Evolutionary conservation across 2,113 vertebrate species (phyloP), one percentile per base, ranked within the genome.

Genomic region (Calypte anna): DNA sequence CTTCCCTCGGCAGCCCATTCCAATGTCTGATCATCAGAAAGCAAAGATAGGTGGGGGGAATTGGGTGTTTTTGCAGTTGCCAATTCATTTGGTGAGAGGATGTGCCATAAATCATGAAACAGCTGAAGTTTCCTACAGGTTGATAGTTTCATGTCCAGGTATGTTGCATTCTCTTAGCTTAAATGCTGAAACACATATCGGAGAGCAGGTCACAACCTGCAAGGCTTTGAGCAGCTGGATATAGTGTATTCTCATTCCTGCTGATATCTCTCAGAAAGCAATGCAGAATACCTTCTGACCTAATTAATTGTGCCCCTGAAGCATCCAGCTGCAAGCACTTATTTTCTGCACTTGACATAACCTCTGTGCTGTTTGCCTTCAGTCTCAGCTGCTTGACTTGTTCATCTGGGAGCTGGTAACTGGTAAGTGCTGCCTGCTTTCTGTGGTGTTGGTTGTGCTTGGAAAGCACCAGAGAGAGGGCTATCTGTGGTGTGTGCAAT

Each of bases 401-500:
- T 88, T 69, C 6, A 33, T 44, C 12, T 70, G 55, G 16, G 27
- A 88, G 8, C 5, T 58, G 7, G 6, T 55, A 70, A 53, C 33
- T 57, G 27, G 9, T 75, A 57, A 86, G 20, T 8, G 25, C 30
- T 75, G 14, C 7, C 36, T 75, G 81, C 10, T 75, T 82, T 88
- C 72, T 25, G 24, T 27, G 20, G 3, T 61, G 19, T 57, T 57
- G 10, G 11, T 31, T n/a, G 7, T 22, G 3, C 64, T 55, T 61
- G 10, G 8, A 9, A 19, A 64, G 36, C 31, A 76, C 9, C 3
- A 79, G 50, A 36, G 7, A 70, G 31, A 67, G 10, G 27, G 14
- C 5, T 22, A 40, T 63, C 31, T 63, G 40, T 22, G 14, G 19
- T 40, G 17, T 0, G 0, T 31, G n/a, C 63, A 50, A 57, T 24